Evolutionary conservation across 30 jellyfish, hydroid and myxozoan genomes (phyloP), one percentile per base, ranked within the genome.

Genomic region (Turritopsis dohrnii): DNA sequence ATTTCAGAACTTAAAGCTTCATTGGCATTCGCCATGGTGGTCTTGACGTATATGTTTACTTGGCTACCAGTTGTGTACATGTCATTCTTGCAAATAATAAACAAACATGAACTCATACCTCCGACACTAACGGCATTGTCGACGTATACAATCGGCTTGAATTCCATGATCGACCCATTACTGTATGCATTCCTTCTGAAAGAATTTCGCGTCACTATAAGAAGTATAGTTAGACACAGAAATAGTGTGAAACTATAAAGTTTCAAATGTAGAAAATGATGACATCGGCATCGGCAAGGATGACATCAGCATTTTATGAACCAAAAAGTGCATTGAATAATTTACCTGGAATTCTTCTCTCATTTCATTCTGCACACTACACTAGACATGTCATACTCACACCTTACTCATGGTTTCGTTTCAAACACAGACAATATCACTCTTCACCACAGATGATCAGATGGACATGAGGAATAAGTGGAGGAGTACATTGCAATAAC

Each of bases 41-140:
- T 93, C 20, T 65, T 86, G n/a, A 90, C 95, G 28, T 90, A 90
- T 83, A 90, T 90, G 97, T 85, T 90, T 54, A 90, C 95, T 1
- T 90, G 97, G 97, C 72, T 90, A 53, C 97, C 97, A n/a, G 95
- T 90, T 60, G 83, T 86, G 18, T 83, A 85, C 52, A 85, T 90
- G 93, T 83, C 97, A 23, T 76, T 85, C 26, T 65, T 90, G 86
- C 96, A 86, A 16, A 95, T 79, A n/a, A 90, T 90, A 7, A 89
- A 72, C 29, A 66, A 69, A 69, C 75, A 22, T 0, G 84, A 85
- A 21, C 23, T 81, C 74, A 83, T 90, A 1, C 96, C 97, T 13
- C 31, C 31, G 22, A 72, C 72, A 24, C 31, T 90, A 8, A 80
- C 74, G 7, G 86, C 72, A 16, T 84, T 83, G 71, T 87, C 95